Evolutionary conservation across 2,888 invertebrate species (phyloP).

Genomic region (Caenorhabditis macrosperma): DNA sequence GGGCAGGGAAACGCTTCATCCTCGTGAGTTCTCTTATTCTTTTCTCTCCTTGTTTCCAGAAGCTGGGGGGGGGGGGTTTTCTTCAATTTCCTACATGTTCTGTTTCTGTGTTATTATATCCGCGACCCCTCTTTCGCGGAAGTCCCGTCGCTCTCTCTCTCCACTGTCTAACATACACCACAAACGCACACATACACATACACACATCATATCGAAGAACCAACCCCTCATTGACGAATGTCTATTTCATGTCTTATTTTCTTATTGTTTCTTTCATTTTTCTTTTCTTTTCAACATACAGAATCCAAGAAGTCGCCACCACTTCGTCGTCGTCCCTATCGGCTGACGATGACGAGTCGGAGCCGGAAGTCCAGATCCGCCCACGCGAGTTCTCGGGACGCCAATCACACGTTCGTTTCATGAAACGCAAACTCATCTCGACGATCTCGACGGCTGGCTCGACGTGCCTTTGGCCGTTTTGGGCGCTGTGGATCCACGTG

Average conservation of each 20-base stretch:
- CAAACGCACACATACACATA: too few species aligned
- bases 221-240: not conserved
- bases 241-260: not conserved
- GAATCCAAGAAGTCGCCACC: not conserved
- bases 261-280: not conserved
- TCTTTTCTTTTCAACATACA: not conserved
- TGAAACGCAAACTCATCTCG: not conserved
- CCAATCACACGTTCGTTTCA: too few species aligned
- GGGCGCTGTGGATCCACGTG: slow-evolving; percentile 29
- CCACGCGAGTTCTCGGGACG: slow-evolving; percentile 5
- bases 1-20: slow-evolving; percentile 20
- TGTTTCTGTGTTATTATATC: not conserved
- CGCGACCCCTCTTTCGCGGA: too few species aligned
- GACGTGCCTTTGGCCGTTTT: slow-evolving; percentile 24
- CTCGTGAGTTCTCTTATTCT: slow-evolving; percentile 17
- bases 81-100: slow-evolving; percentile 6
- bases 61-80: too few species aligned
- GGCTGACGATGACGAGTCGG: not conserved
- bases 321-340: not conserved
- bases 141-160: too few species aligned
- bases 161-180: too few species aligned
- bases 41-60: not conserved
- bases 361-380: not conserved
- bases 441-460: slow-evolving; percentile 21
- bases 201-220: not conserved